Conservation (phyloP, 1,140 invertebrate species). For the Cotesia chilonis region DNA sequence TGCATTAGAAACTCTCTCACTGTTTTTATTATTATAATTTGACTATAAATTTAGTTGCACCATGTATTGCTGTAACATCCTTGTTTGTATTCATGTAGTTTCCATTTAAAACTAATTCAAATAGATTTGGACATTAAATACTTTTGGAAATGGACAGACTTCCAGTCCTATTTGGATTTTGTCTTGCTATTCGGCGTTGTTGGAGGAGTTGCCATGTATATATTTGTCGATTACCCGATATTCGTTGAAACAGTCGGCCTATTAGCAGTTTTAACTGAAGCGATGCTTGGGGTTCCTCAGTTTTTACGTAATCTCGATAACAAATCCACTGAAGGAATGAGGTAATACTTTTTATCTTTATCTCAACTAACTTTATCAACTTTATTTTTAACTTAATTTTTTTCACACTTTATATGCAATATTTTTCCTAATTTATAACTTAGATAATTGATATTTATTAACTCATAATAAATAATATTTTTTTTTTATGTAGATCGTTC, state of each 20-base stretch:
- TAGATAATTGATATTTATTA: too few species aligned
- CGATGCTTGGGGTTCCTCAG: slow-evolving; percentile 94
- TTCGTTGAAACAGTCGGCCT: slow-evolving; percentile 93
- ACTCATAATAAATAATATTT: too few species aligned
- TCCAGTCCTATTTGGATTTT: slow-evolving; percentile 95
- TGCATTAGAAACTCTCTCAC: too few species aligned
- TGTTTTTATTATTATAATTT: neutral
- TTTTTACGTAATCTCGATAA: slow-evolving; percentile 88
- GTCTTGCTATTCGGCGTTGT: slow-evolving; percentile 85
- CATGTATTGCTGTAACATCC: slow-evolving; percentile 16
- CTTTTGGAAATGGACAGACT: slow-evolving; percentile 99
- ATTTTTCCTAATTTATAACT: too few species aligned
- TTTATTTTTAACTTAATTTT: slow-evolving; percentile 27
- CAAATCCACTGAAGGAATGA: slow-evolving; percentile 96
- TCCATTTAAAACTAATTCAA: slow-evolving; percentile 51
- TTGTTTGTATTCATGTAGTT: slow-evolving; percentile 34
- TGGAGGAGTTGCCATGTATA: slow-evolving; percentile 85
- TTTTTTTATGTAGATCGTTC: too few species aligned
- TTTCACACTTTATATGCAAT: slow-evolving; percentile 28
- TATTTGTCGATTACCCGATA: slow-evolving; percentile 81
- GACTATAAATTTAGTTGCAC: slow-evolving; percentile 17
- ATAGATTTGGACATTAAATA: slow-evolving; percentile 88
- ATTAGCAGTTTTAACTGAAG: slow-evolving; percentile 93
- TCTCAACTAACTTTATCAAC: slow-evolving; percentile 7
- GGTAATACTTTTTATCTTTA: slow-evolving; percentile 69